These are phyloP conservation scores for Drosophila colorata DNA, from an alignment of 2,888 invertebrate species.

Conservation along the genomic window DNA sequence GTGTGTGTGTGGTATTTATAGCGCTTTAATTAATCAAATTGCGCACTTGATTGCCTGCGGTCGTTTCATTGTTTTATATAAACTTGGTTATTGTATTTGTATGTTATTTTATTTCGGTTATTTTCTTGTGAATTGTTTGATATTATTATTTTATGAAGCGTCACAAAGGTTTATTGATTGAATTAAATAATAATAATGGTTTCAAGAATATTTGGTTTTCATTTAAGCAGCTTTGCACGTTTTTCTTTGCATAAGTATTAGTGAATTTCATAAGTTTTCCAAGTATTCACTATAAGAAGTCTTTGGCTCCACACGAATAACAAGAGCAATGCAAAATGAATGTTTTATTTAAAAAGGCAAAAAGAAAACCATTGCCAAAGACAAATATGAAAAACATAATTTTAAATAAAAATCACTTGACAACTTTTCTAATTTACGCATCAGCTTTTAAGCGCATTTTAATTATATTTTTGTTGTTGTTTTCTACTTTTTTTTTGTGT, in stretches of 20 bases:
- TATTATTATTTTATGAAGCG: conserved; percentile 11
- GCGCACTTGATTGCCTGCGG: conserved; percentile 30
- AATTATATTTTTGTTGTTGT: conserved; percentile 51
- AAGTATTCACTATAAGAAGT: too few species aligned
- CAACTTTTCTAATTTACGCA: conserved; percentile 56
- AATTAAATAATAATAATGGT: background rate
- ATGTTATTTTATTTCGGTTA: background rate
- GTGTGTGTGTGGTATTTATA: conserved; percentile 13
- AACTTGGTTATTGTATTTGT: conserved; percentile 5
- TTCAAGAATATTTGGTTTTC: background rate
- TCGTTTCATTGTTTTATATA: conserved; percentile 16
- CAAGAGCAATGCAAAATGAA: background rate
- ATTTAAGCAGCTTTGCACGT: background rate
- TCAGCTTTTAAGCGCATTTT: conserved; percentile 38
- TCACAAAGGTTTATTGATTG: conserved; percentile 12
- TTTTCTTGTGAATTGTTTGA: conserved; percentile 2
- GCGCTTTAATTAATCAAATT: conserved; percentile 60
- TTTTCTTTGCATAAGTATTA: too few species aligned
- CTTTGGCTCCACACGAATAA: too few species aligned
- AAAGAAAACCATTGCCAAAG: background rate
- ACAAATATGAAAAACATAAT: conserved; percentile 41
- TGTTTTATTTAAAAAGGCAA: background rate
- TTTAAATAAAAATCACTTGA: conserved; percentile 40
- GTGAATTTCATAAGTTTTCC: too few species aligned
- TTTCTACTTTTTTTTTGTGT: conserved; percentile 15